Conservation (phyloP, 2,888 invertebrate genomes). For the Drosophila mettleri region DNA sequence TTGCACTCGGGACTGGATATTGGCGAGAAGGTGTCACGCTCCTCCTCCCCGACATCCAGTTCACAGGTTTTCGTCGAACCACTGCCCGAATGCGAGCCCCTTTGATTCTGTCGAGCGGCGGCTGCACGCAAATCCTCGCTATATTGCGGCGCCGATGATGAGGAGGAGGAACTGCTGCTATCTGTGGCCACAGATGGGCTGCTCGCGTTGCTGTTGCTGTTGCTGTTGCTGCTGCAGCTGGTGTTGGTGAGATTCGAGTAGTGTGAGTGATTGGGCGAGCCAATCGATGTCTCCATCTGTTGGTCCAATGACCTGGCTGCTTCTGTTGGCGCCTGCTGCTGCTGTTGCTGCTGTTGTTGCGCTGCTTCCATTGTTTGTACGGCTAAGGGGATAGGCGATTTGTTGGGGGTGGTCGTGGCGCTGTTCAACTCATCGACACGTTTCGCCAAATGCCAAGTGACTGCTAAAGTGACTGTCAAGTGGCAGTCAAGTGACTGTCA, state of each 20-base stretch:
- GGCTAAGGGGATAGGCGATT: slow-evolving; percentile 3
- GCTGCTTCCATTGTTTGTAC: slow-evolving; percentile 61
- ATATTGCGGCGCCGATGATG: slow-evolving; percentile 80
- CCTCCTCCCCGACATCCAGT: slow-evolving; percentile 83
- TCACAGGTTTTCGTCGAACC: slow-evolving; percentile 83
- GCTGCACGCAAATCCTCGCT: slow-evolving; percentile 72
- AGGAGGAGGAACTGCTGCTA: slow-evolving; percentile 59
- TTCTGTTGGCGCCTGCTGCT: slow-evolving; percentile 13
- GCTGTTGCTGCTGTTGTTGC: slow-evolving; percentile 33
- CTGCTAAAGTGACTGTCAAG: slow-evolving; percentile 59
- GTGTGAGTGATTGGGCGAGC: slow-evolving; percentile 73
- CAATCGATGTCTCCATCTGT: slow-evolving; percentile 59
- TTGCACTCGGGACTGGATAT: slow-evolving; percentile 77
- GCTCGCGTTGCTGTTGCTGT: slow-evolving; percentile 53
- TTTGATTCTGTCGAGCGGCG: slow-evolving; percentile 37
- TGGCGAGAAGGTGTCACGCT: slow-evolving; percentile 85
- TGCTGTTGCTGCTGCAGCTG: slow-evolving; percentile 51
- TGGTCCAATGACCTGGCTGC: slow-evolving; percentile 70
- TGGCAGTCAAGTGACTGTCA: slow-evolving; percentile 61
- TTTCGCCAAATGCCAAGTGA: slow-evolving; percentile 68
- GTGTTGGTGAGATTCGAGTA: slow-evolving; percentile 79
- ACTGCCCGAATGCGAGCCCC: slow-evolving; percentile 67
- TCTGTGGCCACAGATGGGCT: slow-evolving; percentile 56
- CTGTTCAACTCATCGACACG: slow-evolving; percentile 75
- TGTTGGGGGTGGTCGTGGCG: slow-evolving; percentile 14